Percentiles rank a stretch among this genome's conserved stretches.
phyloP scores from a whole-genome alignment of 1,140 invertebrate genomes.

The Sitobion miscanthi region DNA sequence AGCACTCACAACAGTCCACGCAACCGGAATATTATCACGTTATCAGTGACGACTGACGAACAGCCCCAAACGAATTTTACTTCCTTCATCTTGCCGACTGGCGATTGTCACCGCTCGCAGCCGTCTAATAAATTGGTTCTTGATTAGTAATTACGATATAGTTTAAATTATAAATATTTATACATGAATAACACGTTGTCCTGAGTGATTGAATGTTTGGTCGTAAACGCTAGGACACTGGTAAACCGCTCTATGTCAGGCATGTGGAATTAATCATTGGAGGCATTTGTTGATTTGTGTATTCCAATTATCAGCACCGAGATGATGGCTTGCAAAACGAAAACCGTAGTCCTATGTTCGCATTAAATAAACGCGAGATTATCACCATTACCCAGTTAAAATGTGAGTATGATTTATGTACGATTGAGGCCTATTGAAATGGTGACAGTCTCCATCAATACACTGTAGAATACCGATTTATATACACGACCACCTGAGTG shows the following conservation, averaged over 20 bases:
- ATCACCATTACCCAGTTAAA: not conserved
- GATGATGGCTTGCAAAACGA: not conserved
- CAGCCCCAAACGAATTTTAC: constrained; percentile 5
- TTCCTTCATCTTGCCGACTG: not conserved
- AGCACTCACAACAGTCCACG: constrained; percentile 46
- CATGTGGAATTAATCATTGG: not conserved
- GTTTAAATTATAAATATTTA: not conserved
- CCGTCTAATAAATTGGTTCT: not conserved
- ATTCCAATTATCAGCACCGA: not conserved
- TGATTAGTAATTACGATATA: not conserved
- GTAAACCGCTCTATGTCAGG: no score
- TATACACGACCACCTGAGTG: not conserved
- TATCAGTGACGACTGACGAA: constrained; percentile 37
- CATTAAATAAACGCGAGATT: not conserved
- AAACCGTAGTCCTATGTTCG: not conserved
- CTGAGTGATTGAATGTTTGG: not conserved
- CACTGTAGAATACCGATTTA: not conserved
- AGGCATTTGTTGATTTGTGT: not conserved
- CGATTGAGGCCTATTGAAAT: not conserved
- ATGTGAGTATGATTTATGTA: constrained; percentile 20
- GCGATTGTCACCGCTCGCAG: not conserved
- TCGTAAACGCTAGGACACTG: not conserved
- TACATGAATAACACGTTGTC: not conserved
- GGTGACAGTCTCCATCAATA: not conserved
- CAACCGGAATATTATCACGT: constrained; percentile 53